Conservation (phyloP, 2,113 vertebrate genomes). For the Phoenicopterus ruber region DNA sequence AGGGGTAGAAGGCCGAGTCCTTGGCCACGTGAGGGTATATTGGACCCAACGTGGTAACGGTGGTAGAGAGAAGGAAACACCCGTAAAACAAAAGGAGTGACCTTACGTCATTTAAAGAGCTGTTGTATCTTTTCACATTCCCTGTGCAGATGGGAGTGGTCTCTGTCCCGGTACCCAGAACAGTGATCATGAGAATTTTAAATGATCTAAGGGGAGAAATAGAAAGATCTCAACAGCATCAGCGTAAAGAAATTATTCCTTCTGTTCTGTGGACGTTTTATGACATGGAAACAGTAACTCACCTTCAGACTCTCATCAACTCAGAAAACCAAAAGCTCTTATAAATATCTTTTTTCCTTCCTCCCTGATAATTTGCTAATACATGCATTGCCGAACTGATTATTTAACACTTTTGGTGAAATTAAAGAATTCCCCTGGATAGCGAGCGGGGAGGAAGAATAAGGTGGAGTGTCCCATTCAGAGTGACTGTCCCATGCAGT, state of each 20-base stretch:
- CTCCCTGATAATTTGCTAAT: not conserved
- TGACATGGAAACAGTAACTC: not conserved
- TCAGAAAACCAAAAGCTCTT: not conserved
- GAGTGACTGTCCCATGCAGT: not conserved
- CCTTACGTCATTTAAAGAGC: not conserved
- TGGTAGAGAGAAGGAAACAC: not conserved
- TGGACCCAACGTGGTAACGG: rapidly evolving
- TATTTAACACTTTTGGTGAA: not conserved
- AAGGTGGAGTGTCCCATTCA: not conserved
- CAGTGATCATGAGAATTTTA: not conserved
- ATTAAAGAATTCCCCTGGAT: not conserved
- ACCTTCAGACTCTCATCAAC: not conserved
- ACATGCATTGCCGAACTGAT: not conserved
- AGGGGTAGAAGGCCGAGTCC: not conserved
- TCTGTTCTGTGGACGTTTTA: not conserved
- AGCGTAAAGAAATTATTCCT: rapidly evolving
- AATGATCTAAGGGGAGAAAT: not conserved
- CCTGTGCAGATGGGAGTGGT: not conserved
- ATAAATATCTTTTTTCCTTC: not conserved
- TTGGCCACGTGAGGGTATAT: rapidly evolving
- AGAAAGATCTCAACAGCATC: not conserved
- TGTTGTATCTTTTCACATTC: not conserved
- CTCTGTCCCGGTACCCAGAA: not conserved
- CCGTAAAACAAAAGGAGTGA: not conserved
- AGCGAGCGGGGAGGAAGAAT: not conserved